Conservation (phyloP, 2,113 vertebrate genomes). For the Coracopsis vasa region DNA sequence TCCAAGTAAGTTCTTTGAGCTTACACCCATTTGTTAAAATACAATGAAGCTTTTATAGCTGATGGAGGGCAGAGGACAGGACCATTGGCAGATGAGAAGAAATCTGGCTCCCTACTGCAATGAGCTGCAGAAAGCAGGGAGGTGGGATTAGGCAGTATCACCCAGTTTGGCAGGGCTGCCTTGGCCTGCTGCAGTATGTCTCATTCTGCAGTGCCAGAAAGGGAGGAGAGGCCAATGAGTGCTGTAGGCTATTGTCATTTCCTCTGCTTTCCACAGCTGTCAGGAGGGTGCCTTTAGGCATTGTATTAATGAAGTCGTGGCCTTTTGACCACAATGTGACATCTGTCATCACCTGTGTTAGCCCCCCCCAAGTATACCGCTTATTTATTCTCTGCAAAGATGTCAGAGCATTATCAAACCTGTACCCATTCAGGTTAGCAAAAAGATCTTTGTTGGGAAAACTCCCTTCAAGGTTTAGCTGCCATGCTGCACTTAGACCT, state of each 20-base stretch:
- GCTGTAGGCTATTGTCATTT: conserved; percentile 33
- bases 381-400: not conserved
- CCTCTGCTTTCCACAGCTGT: not conserved
- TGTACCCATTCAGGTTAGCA: not conserved
- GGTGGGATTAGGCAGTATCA: not conserved
- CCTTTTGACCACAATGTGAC: conserved; percentile 12
- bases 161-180: not conserved
- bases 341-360: not conserved
- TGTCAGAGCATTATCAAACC: not conserved
- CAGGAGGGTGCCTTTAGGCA: conserved; percentile 33
- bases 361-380: not conserved
- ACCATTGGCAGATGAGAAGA: not conserved
- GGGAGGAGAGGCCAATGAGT: conserved; percentile 13
- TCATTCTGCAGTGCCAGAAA: not conserved
- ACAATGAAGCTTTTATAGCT: not conserved
- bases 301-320: conserved; percentile 47
- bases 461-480: not conserved
- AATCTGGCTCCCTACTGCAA: not conserved
- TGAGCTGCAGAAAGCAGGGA: not conserved
- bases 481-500: not conserved
- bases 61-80: not conserved
- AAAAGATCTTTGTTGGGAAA: not conserved
- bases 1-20: not conserved
- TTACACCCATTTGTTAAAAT: not conserved
- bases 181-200: not conserved